Conservation (phyloP, 2,113 vertebrate genomes). For the Thermophis baileyi region DNA sequence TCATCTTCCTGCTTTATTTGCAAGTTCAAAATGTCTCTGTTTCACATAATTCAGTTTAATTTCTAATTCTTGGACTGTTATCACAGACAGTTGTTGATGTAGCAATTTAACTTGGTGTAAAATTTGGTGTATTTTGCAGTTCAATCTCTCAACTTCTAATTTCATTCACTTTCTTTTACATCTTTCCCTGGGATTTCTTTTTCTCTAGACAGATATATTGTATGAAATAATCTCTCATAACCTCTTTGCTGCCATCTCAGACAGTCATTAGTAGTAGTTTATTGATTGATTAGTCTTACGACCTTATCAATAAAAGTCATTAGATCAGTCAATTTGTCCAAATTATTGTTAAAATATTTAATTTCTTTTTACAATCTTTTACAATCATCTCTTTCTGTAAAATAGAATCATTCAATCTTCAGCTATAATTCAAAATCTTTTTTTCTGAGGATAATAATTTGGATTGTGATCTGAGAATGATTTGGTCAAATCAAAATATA, state of each 20-base stretch:
- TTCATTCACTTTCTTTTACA: neutral
- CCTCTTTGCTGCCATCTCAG: neutral
- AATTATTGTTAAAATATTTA: neutral
- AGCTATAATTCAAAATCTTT: neutral
- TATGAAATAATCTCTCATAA: neutral
- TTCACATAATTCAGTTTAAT: neutral
- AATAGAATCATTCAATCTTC: neutral
- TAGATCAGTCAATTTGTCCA: neutral
- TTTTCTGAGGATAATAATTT: neutral
- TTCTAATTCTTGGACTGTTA: neutral
- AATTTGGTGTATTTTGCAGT: neutral
- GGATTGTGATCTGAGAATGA: neutral
- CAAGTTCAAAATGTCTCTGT: neutral
- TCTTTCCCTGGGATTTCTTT: neutral
- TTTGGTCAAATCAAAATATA: neutral
- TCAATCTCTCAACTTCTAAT: neutral
- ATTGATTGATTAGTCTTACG: neutral
- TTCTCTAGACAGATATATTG: neutral
- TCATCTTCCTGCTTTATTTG: neutral
- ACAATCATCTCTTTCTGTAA: neutral
- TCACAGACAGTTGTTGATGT: neutral
- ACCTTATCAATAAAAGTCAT: neutral
- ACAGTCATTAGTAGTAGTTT: neutral
- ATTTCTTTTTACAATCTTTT: neutral
- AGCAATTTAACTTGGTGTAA: neutral